Conservation (phyloP, 1,140 invertebrate species). For the Luehdorfia chinensis region DNA sequence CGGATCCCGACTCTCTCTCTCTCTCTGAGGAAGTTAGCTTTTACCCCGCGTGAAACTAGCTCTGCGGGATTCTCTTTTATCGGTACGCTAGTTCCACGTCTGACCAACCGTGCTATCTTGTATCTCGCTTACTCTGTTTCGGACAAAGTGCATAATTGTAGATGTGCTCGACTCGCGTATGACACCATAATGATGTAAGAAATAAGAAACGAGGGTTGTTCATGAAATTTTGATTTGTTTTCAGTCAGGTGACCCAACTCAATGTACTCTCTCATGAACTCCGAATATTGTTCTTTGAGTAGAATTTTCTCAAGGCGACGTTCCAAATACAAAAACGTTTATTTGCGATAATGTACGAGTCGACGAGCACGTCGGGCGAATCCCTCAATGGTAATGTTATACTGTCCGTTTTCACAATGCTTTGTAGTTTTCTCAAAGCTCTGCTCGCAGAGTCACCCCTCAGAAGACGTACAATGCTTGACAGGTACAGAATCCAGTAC, state of each 20-base stretch:
- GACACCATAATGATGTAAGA: too few species aligned
- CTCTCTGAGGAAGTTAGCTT: conserved; percentile 26
- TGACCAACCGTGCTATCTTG: conserved; percentile 31
- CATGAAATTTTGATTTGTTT: too few species aligned
- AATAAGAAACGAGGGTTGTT: too few species aligned
- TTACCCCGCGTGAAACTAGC: conserved; percentile 56
- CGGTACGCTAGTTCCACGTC: too few species aligned
- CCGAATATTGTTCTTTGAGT: conserved; percentile 27
- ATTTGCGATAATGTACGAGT: conserved; percentile 25
- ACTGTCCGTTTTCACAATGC: conserved; percentile 23
- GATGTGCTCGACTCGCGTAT: too few species aligned
- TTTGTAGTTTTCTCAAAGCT: conserved; percentile 19
- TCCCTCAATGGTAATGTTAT: conserved; percentile 25
- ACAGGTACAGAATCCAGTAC: conserved; percentile 25
- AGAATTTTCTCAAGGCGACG: conserved; percentile 24
- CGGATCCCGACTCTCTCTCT: conserved; percentile 52
- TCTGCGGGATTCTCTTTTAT: too few species aligned
- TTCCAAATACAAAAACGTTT: conserved; percentile 28
- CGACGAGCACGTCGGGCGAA: conserved; percentile 21
- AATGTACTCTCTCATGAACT: conserved; percentile 40
- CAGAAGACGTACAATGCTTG: conserved; percentile 24
- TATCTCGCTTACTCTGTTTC: conserved; percentile 46
- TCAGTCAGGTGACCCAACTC: too few species aligned
- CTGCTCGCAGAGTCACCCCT: too few species aligned
- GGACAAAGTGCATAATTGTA: too few species aligned